Conservation (phyloP, 2,888 invertebrate species). For the Malacosoma neustria region DNA sequence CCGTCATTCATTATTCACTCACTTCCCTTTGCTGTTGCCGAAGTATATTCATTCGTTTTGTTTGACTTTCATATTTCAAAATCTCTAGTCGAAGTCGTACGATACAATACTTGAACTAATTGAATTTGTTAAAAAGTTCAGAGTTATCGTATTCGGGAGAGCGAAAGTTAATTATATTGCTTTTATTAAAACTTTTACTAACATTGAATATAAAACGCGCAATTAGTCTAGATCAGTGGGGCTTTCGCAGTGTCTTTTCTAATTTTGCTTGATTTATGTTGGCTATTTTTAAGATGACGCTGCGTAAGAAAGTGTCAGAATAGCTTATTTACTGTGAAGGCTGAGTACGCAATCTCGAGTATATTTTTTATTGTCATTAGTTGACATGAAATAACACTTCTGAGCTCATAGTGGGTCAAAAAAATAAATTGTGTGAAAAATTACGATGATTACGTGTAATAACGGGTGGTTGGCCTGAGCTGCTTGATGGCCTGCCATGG, state of each 20-base stretch:
- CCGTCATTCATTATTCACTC: slow-evolving; percentile 70
- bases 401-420: slow-evolving; percentile 42
- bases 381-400: slow-evolving; percentile 58
- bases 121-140: slow-evolving; percentile 44
- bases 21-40: slow-evolving; percentile 67
- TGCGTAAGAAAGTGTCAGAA: slow-evolving; percentile 24
- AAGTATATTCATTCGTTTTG: slow-evolving; percentile 56
- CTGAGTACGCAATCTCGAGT: slow-evolving; percentile 31
- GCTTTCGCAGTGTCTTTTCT: slow-evolving; percentile 16
- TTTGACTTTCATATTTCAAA: slow-evolving; percentile 68
- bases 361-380: slow-evolving; percentile 69
- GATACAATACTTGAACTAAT: slow-evolving; percentile 50
- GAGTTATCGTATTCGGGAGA: slow-evolving; percentile 31
- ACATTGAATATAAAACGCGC: slow-evolving; percentile 7
- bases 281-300: slow-evolving; percentile 17
- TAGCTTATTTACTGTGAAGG: slow-evolving; percentile 21
- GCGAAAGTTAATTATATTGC: slow-evolving; percentile 26
- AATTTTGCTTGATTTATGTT: slow-evolving; percentile 21
- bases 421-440: slow-evolving; percentile 74
- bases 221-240: slow-evolving; percentile 12
- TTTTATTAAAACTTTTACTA: slow-evolving; percentile 8
- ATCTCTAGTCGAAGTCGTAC: slow-evolving; percentile 42
- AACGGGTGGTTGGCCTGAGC: slow-evolving; percentile 49
- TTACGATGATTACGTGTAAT: slow-evolving; percentile 72
- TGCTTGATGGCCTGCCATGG: slow-evolving; percentile 58